Evolutionary conservation across 2,888 invertebrate species (phyloP).

Genomic region (Scotopteryx bipunctaria): DNA sequence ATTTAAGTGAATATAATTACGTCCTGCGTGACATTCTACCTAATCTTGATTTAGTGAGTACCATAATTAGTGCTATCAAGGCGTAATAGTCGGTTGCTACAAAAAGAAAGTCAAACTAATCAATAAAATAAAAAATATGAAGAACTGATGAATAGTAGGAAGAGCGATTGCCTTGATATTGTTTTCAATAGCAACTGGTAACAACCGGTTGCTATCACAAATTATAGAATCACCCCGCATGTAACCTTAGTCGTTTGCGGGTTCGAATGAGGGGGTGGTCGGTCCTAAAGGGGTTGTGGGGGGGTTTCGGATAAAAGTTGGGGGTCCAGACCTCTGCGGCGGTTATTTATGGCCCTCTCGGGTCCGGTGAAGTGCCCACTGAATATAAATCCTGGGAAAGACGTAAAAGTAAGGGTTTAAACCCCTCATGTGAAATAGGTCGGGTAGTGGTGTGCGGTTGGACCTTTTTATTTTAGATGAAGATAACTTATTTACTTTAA

Average conservation of each 20-base stretch:
- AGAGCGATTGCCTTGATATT: neutral
- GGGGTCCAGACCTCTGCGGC: constrained; percentile 65
- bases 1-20: too few species aligned
- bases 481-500: constrained; percentile 22
- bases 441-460: constrained; percentile 37
- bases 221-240: constrained; percentile 41
- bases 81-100: too few species aligned
- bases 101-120: too few species aligned
- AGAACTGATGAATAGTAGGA: too few species aligned
- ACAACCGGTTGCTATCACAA: constrained; percentile 8
- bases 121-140: too few species aligned
- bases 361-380: constrained; percentile 76
- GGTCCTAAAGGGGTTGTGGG: constrained; percentile 37
- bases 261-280: constrained; percentile 41
- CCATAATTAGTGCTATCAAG: too few species aligned
- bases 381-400: constrained; percentile 80
- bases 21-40: too few species aligned
- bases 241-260: constrained; percentile 79
- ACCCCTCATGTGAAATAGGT: constrained; percentile 45
- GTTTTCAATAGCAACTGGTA: neutral
- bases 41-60: too few species aligned
- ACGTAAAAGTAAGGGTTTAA: constrained; percentile 70
- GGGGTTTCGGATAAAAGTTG: constrained; percentile 51
- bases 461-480: constrained; percentile 30
- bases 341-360: constrained; percentile 81